Base-by-base conservation (phyloP, 2,888 invertebrate genomes). In the Lithophane socia region DNA sequence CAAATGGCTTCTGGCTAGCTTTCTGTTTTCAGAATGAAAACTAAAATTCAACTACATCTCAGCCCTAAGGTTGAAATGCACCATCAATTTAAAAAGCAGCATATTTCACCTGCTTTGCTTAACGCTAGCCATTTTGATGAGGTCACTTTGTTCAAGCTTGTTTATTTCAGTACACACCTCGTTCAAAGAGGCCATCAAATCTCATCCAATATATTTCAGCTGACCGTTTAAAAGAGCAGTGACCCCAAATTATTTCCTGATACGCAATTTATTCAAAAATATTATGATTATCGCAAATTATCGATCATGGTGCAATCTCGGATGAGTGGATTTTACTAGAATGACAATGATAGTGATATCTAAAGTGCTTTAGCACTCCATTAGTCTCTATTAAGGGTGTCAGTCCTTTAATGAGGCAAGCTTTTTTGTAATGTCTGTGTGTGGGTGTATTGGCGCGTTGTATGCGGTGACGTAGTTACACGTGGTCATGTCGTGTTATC, bases 321-420 rank as follows among this genome's bases (percentile, higher is more conserved):
- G 42, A 29, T 49, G 42, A 80, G 79, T 66, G 77, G 71, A 83
- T 84, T 88, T 79, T 52, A 82, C 70, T 42, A 60, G 54, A 81
- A 78, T 85, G 84, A 82, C 82, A 81, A 52, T 64, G 84, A 89
- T 87, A 88, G 18, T 21, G 58, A 9, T 87, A 90, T 90, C 90
- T 89, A 68, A 79, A 90, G 87, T 87, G 81, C 66, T 71, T n/a
- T 70, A 75, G n/a, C 52, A 80, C 73, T 73, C 87, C 89, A 90
- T 90, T 89, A 90, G 75, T 54, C 66, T 66, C 73, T 37, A 52
- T 66, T 75, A 61, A 54, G 70, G 49, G 18, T 75, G 44, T 42
- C 52, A 65, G 44, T 69, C 65, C 3, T 64, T 70, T 73, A 60
- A 73, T 58, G 74, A 73, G 58, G 68, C 37, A 47, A 78, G 58